Conservation (phyloP, 1,140 invertebrate species). For the Musca vetustissima region DNA sequence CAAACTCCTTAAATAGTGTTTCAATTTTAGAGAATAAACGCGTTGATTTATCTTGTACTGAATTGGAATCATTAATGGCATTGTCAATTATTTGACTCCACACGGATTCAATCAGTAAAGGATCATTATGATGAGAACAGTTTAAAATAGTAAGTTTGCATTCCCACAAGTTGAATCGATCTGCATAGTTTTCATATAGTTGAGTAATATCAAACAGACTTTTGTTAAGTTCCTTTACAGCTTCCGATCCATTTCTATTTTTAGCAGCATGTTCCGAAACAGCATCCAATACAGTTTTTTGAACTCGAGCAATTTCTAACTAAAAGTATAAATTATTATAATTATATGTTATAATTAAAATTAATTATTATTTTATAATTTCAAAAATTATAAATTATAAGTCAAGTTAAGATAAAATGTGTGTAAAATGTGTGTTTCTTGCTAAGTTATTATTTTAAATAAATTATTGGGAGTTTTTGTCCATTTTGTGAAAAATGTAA, state of each 20-base stretch:
- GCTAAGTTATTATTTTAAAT: too few species aligned
- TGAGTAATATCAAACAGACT: slow-evolving; percentile 57
- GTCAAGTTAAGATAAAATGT: too few species aligned
- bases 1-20: slow-evolving; percentile 70
- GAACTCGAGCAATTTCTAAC: slow-evolving; percentile 53
- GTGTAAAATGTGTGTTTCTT: too few species aligned
- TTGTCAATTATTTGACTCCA: slow-evolving; percentile 75
- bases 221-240: slow-evolving; percentile 43
- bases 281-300: slow-evolving; percentile 44
- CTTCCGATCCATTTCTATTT: slow-evolving; percentile 32
- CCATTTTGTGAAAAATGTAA: too few species aligned
- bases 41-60: slow-evolving; percentile 65
- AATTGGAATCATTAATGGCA: slow-evolving; percentile 58
- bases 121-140: slow-evolving; percentile 79
- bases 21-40: slow-evolving; percentile 75
- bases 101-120: slow-evolving; percentile 73
- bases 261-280: slow-evolving; percentile 34
- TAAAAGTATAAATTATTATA: slow-evolving; percentile 41
- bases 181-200: slow-evolving; percentile 83
- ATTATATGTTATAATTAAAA: too few species aligned
- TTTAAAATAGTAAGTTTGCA: slow-evolving; percentile 84
- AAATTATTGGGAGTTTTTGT: too few species aligned
- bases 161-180: slow-evolving; percentile 79
- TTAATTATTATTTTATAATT: too few species aligned
- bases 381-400: too few species aligned